A percentile compares a stretch with the other conserved stretches of the same genome.
These are phyloP conservation scores for Siphamia tubifer DNA, from an alignment of 2,113 vertebrate species.

Conservation along the genomic window DNA sequence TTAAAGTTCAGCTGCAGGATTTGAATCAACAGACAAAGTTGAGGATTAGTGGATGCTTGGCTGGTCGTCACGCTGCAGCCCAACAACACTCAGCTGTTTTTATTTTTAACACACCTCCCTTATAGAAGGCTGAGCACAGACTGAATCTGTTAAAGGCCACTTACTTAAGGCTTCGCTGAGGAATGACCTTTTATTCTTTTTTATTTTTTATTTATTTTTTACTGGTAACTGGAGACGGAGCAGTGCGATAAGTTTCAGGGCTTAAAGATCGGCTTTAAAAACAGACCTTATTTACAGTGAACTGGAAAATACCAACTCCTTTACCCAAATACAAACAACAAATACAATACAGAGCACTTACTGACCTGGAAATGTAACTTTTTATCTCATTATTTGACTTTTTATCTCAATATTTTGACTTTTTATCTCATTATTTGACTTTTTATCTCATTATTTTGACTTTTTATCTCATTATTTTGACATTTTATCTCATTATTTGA, in stretches of 20 bases:
- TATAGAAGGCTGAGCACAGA: constrained; percentile 38
- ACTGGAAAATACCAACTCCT: too few relatives aligned
- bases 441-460: too few relatives aligned
- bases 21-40: constrained; percentile 70
- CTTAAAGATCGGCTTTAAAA: constrained; percentile 8
- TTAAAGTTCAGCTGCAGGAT: constrained; percentile 64
- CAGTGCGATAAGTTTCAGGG: constrained; percentile 44
- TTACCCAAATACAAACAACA: too few relatives aligned
- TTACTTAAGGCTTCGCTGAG: constrained; percentile 68
- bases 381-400: too few relatives aligned
- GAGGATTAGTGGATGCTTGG: constrained; percentile 66
- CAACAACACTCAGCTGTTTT: constrained; percentile 45
- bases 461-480: too few relatives aligned
- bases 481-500: too few relatives aligned
- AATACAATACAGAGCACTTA: too few relatives aligned
- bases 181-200: constrained; percentile 67
- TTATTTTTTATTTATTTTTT: too few relatives aligned
- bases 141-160: constrained; percentile 72
- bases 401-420: too few relatives aligned
- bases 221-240: constrained; percentile 35
- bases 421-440: too few relatives aligned
- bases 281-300: too few relatives aligned
- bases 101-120: constrained; percentile 35
- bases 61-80: constrained; percentile 38
- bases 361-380: too few relatives aligned